These are phyloP conservation scores for Anoplolepis gracilipes DNA, from an alignment of 1,140 invertebrate genomes.

Conservation along the genomic window DNA sequence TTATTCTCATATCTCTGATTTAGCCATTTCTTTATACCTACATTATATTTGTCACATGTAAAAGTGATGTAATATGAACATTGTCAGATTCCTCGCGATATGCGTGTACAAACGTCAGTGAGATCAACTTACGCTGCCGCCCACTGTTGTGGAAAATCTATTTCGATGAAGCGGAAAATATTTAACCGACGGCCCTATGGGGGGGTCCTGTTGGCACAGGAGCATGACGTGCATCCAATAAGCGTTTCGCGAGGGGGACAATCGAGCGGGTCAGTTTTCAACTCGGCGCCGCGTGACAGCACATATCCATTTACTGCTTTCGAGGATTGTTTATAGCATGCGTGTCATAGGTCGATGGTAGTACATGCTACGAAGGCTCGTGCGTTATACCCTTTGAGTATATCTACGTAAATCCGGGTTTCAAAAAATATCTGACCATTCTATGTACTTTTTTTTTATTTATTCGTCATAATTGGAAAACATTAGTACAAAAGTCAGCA, in stretches of 20 bases:
- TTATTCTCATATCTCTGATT: neutral
- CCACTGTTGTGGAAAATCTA: constrained; percentile 67
- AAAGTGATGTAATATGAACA: neutral
- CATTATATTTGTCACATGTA: too few relatives aligned
- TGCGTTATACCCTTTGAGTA: constrained; percentile 57
- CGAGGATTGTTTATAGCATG: constrained; percentile 77
- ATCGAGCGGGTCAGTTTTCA: constrained; percentile 71
- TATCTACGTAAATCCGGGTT: constrained; percentile 26
- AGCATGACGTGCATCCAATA: constrained; percentile 74
- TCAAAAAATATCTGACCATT: neutral
- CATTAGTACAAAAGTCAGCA: neutral
- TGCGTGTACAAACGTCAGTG: neutral
- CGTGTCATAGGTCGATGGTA: constrained; percentile 74
- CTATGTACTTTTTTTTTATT: neutral
- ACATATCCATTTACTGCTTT: constrained; percentile 76
- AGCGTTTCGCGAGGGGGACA: constrained; percentile 66
- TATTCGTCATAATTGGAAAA: neutral
- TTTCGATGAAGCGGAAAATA: constrained; percentile 71
- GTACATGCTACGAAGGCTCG: constrained; percentile 51
- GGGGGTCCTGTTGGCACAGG: constrained; percentile 69
- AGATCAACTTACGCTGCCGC: constrained; percentile 30
- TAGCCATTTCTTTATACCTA: neutral
- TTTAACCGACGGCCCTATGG: constrained; percentile 64
- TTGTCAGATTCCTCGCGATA: neutral
- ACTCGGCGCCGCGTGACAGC: constrained; percentile 73